These are phyloP conservation scores for Pterobdella sp. DNA, from an alignment of 2,888 invertebrate species.

Conservation along the genomic window DNA sequence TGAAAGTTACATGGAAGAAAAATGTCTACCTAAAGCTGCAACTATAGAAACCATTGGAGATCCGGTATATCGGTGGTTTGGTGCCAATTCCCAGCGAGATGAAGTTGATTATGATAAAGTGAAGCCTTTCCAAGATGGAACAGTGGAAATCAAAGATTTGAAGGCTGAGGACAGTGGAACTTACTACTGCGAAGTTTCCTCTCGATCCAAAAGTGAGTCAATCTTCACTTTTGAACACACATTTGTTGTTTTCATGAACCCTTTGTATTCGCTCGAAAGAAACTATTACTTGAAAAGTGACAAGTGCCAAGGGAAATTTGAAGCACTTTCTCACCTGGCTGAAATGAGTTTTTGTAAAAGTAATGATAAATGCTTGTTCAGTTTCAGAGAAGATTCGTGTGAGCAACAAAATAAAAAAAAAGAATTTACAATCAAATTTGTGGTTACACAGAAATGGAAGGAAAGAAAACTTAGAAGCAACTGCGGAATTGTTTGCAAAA, in stretches of 20 bases:
- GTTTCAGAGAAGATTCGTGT: slow-evolving; percentile 10
- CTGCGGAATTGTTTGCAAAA: slow-evolving; percentile 21
- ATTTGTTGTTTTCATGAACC: slow-evolving; percentile 19
- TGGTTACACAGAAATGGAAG: neutral
- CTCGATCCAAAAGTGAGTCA: neutral
- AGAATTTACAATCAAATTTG: neutral
- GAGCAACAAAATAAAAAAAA: neutral
- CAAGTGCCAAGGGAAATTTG: slow-evolving; percentile 9
- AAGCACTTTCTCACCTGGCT: neutral
- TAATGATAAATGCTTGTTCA: neutral
- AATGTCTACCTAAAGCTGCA: slow-evolving; percentile 11
- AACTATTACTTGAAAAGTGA: slow-evolving; percentile 17
- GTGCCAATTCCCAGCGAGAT: neutral
- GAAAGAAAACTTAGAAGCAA: neutral
- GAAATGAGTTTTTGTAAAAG: neutral
- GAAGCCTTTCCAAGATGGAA: slow-evolving; percentile 4
- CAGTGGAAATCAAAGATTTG: neutral
- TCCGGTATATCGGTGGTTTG: slow-evolving; percentile 22
- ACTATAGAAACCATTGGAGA: neutral
- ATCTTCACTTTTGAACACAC: neutral
- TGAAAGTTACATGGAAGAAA: neutral
- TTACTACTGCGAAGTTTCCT: slow-evolving; percentile 19
- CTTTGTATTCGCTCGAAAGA: neutral
- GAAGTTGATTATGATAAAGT: slow-evolving; percentile 18
- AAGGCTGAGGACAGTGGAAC: neutral